phyloP scores from a whole-genome alignment of 2,797 vertebrate species.

The Pangasius mekongensis region DNA sequence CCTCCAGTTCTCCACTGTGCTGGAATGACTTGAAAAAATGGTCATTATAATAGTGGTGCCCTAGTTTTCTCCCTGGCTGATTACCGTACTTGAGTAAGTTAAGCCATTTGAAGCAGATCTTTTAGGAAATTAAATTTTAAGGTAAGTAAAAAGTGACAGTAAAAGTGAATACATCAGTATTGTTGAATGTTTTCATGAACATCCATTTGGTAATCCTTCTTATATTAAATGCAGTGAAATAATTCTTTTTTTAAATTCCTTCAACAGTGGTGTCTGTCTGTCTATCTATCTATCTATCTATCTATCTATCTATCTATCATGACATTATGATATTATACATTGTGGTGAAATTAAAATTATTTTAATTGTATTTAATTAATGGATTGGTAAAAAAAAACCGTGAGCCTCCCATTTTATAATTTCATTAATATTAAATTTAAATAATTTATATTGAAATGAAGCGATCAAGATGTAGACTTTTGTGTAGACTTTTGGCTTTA shows the following conservation, averaged over 20 bases:
- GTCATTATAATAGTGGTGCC: constrained; percentile 35
- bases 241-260: background rate
- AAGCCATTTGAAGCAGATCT: constrained; percentile 39
- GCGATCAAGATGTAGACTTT: too few species aligned
- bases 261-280: background rate
- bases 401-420: background rate
- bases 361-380: background rate
- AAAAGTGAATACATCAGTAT: background rate
- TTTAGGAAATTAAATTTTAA: constrained; percentile 20
- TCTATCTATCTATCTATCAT: too few species aligned
- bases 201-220: background rate
- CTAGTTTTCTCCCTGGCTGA: constrained; percentile 31
- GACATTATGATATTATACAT: background rate
- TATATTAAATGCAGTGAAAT: background rate
- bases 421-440: too few species aligned
- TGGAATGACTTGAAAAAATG: constrained; percentile 67
- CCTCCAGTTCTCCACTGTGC: constrained; percentile 62
- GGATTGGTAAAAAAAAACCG: background rate
- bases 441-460: too few species aligned
- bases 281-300: too few species aligned
- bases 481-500: too few species aligned
- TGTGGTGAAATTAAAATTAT: background rate
- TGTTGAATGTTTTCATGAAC: too few species aligned
- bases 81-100: constrained; percentile 36
- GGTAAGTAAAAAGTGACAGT: background rate